Evolutionary conservation across 2,113 vertebrate genomes (phyloP).

Genomic region (Hassar affinis): DNA sequence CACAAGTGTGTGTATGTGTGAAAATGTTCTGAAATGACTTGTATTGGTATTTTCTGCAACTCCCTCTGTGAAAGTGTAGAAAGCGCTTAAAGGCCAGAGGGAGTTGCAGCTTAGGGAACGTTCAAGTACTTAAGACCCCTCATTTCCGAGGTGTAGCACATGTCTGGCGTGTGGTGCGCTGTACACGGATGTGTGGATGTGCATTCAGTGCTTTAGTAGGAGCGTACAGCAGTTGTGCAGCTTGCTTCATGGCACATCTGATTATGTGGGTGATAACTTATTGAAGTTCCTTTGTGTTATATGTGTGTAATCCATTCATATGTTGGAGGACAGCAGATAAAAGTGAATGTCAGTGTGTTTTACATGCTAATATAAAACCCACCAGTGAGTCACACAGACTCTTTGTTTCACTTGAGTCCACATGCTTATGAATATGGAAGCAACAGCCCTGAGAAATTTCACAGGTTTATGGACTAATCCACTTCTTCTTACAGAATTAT

Average conservation of each 20-base stretch:
- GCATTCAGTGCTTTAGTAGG: conserved; percentile 17
- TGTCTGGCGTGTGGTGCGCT: conserved; percentile 17
- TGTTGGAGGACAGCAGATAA: not conserved
- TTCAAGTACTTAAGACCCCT: conserved; percentile 23
- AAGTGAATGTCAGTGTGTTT: conserved; percentile 13
- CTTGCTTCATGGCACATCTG: conserved; percentile 23
- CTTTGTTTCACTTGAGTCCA: conserved; percentile 27
- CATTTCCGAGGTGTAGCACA: conserved; percentile 18
- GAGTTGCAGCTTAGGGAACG: conserved; percentile 13
- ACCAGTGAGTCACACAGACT: conserved; percentile 36
- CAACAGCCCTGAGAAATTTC: not conserved
- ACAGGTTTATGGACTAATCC: not conserved
- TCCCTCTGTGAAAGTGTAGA: conserved; percentile 10
- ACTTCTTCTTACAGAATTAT: not conserved
- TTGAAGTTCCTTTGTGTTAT: conserved; percentile 28
- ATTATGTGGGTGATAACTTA: conserved; percentile 30
- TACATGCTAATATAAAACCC: conserved; percentile 40
- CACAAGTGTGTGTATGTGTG: not conserved
- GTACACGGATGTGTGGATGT: not conserved
- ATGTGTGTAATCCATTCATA: conserved; percentile 8
- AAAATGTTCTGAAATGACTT: not conserved
- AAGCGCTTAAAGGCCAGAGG: conserved; percentile 22
- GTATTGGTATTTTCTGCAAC: conserved; percentile 26
- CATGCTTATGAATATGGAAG: conserved; percentile 37
- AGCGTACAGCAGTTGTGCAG: conserved; percentile 11